Evolutionary conservation across 2,888 invertebrate genomes (phyloP), one percentile per base, ranked within the genome.

Genomic region (Mythimna ferrago): DNA sequence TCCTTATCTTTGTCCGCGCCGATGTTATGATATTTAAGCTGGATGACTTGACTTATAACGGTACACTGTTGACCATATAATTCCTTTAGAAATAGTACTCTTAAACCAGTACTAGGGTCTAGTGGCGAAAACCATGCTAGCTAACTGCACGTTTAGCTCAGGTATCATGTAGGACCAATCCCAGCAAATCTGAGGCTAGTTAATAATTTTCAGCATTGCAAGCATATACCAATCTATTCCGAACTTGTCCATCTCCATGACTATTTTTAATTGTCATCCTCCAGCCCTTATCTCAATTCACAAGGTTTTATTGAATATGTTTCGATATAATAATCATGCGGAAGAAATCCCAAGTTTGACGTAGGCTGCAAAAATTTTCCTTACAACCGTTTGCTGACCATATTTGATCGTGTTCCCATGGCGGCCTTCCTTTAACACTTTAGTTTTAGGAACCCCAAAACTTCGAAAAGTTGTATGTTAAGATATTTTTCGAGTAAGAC

Each of bases 401-500:
- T 21, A 53, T 35, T 60, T 32, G 1, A 41, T 32, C 26, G n/a
- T 11, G 19, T 58, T 41, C 14, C 3, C 21, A 41, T 10, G 6
- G 6, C 14, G 6, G 6, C 10, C 10, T 41, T 57, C 16, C 7
- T 21, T 3, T 44, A 21, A 35, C 5, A 41, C 7, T 16, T 51
- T 9, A 26, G 11, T 44, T 54, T n/a, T 67, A 61, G 26, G 48
- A 56, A 76, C 19, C 48, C 48, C 16, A 51, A 51, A 35, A 26
- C 21, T 68, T 67, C 16, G 10, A 32, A 62, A 62, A 32, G 32
- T 48, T 54, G 53, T 60, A 38, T 77, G 62, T 38, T 9, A 64
- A 58, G 35, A 21, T 32, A 64, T 78, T 53, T 77, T 71, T 71
- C 38, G 48, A 51, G 4, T 53, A 35, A 63, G 84, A 82, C 79